Conservation (phyloP, 2,113 vertebrate species). For the Gadus chalcogrammus region DNA sequence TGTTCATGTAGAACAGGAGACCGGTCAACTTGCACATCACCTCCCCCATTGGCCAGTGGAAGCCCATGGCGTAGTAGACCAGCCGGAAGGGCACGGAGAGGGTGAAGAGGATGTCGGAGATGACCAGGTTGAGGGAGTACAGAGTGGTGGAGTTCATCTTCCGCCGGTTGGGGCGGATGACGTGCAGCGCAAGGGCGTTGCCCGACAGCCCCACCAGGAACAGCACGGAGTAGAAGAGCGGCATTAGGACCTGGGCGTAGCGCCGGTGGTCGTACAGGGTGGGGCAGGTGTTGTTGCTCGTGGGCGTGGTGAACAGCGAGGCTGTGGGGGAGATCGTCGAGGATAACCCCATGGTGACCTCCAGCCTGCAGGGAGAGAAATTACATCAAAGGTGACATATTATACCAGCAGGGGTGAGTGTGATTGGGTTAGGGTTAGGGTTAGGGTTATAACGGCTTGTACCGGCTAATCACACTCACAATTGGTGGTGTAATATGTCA, state of each 20-base stretch:
- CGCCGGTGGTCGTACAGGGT: conserved; percentile 82
- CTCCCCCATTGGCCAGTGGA: conserved; percentile 88
- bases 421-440: no score
- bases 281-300: conserved; percentile 33
- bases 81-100: conserved; percentile 83
- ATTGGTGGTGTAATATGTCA: no score
- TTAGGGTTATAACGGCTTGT: no score
- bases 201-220: conserved; percentile 83
- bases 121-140: conserved; percentile 90
- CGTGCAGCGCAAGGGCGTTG: conserved; percentile 83
- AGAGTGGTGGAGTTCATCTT: conserved; percentile 97
- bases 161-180: conserved; percentile 87
- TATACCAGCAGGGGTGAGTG: no score
- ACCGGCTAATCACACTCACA: no score
- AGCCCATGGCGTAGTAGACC: conserved; percentile 84
- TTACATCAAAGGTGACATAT: no score
- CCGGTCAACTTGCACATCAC: conserved; percentile 77
- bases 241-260: conserved; percentile 80
- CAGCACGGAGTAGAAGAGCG: conserved; percentile 80
- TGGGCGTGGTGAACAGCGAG: background rate
- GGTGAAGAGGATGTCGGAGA: conserved; percentile 93
- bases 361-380: conserved; percentile 12
- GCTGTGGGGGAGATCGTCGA: background rate
- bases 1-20: conserved; percentile 91
- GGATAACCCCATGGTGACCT: conserved; percentile 22